Conservation (phyloP, 2,797 vertebrate species). For the Sebastes steindachneri region DNA sequence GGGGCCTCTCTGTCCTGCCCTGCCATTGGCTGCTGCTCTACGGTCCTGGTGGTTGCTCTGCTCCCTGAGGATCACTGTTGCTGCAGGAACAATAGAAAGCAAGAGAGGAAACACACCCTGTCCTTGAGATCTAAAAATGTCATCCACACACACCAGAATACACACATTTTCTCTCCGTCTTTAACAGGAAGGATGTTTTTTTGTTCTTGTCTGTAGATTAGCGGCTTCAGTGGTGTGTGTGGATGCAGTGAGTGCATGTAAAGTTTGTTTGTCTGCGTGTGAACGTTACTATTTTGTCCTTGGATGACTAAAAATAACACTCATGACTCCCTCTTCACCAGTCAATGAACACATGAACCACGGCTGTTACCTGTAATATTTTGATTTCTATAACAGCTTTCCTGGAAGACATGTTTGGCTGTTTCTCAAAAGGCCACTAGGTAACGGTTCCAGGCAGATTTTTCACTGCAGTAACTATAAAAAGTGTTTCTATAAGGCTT, state of each 20-base stretch:
- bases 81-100: conserved; percentile 82
- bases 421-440: conserved; percentile 6
- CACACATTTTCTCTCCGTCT: conserved; percentile 27
- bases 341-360: not conserved
- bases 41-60: conserved; percentile 23
- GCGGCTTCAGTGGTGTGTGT: not conserved
- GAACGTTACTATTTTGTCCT: not conserved
- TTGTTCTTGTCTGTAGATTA: conserved; percentile 47
- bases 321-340: not conserved
- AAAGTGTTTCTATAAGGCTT: conserved; percentile 27
- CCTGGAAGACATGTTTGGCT: not conserved
- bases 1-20: conserved; percentile 22
- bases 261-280: conserved; percentile 5
- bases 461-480: conserved; percentile 26
- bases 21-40: conserved; percentile 29
- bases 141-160: conserved; percentile 47
- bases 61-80: conserved; percentile 59
- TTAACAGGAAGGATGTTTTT: conserved; percentile 60
- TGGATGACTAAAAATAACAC: not conserved
- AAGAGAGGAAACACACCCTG: conserved; percentile 79
- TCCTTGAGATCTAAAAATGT: conserved; percentile 87
- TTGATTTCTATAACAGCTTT: not conserved
- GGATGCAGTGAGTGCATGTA: not conserved
- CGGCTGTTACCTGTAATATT: not conserved
- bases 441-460: not conserved